Evolutionary conservation across 2,888 invertebrate genomes (phyloP).

Genomic region (Hypselothyrea guttata): DNA sequence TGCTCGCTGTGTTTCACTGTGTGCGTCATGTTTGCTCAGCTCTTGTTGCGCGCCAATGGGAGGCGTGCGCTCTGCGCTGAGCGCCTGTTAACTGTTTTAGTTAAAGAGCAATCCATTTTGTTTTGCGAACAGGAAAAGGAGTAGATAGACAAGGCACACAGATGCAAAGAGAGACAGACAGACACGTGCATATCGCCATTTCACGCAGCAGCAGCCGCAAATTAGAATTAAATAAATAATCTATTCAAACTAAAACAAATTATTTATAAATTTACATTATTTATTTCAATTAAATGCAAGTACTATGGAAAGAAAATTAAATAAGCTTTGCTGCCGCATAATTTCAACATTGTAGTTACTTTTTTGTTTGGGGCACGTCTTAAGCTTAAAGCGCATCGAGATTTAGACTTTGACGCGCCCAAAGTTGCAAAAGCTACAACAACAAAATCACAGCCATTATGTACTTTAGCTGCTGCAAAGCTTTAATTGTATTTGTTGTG

Average conservation of each 20-base stretch:
- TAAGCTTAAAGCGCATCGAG: conserved; percentile 67
- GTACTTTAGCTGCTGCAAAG: conserved; percentile 20
- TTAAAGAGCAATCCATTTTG: conserved; percentile 82
- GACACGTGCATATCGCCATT: no score
- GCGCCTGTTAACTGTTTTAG: conserved; percentile 82
- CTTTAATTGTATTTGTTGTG: conserved; percentile 30
- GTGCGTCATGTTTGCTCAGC: conserved; percentile 44
- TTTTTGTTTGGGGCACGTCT: conserved; percentile 14
- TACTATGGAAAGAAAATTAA: no score
- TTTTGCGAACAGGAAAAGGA: conserved; percentile 74
- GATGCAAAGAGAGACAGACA: not conserved
- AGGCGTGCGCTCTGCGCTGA: conserved; percentile 35
- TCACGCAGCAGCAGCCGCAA: no score
- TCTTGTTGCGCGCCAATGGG: conserved; percentile 22
- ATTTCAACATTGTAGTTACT: conserved; percentile 5
- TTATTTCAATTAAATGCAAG: no score
- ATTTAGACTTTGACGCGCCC: conserved; percentile 46
- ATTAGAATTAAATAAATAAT: no score
- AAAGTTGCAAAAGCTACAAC: conserved; percentile 55
- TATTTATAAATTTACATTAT: no score
- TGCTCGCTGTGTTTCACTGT: not conserved
- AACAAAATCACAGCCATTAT: conserved; percentile 11
- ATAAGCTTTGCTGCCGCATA: conserved; percentile 19
- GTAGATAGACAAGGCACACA: conserved; percentile 36
- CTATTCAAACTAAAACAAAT: no score